phyloP scores from a whole-genome alignment of 2,113 vertebrate genomes.

The Salvelinus fontinalis region DNA sequence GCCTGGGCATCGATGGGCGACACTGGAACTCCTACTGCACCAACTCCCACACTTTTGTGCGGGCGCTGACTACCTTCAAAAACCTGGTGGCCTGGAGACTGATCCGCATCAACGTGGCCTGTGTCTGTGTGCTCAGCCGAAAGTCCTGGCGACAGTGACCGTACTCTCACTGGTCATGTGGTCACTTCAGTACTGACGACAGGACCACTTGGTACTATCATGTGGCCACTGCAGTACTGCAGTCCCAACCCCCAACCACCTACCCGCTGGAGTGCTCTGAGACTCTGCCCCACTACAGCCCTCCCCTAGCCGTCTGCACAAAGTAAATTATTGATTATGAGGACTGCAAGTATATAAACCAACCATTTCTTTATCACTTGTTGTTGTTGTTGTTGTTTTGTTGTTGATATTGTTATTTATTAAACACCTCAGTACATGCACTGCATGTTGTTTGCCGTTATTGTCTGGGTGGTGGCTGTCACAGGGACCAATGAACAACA shows the following conservation, averaged over 20 bases:
- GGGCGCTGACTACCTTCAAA: slow-evolving; percentile 89
- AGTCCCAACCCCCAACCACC: background rate
- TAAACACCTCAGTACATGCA: slow-evolving; percentile 64
- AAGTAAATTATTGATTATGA: slow-evolving; percentile 91
- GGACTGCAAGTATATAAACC: slow-evolving; percentile 78
- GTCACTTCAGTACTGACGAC: slow-evolving; percentile 8
- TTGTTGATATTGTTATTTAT: slow-evolving; percentile 74
- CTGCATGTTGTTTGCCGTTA: slow-evolving; percentile 36
- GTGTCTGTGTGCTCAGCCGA: slow-evolving; percentile 95
- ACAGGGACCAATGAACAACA: slow-evolving; percentile 3
- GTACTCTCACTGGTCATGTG: slow-evolving; percentile 5
- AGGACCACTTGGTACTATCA: background rate
- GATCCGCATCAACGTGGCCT: slow-evolving; percentile 94
- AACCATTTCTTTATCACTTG: slow-evolving; percentile 55
- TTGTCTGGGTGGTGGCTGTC: slow-evolving; percentile 20
- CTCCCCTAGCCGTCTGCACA: slow-evolving; percentile 74
- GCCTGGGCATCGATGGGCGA: slow-evolving; percentile 90
- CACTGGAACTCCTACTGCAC: slow-evolving; percentile 99
- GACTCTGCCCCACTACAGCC: slow-evolving; percentile 57
- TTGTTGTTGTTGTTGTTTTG: slow-evolving; percentile 40
- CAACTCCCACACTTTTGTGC: slow-evolving; percentile 95
- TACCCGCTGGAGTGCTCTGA: background rate
- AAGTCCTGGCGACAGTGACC: slow-evolving; percentile 83
- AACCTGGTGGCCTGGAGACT: slow-evolving; percentile 93
- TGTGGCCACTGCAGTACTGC: slow-evolving; percentile 6